Percentiles rank a stretch among this genome's conserved stretches.
phyloP scores from a whole-genome alignment of 2,888 invertebrate species.

The Eupithecia centaureata region DNA sequence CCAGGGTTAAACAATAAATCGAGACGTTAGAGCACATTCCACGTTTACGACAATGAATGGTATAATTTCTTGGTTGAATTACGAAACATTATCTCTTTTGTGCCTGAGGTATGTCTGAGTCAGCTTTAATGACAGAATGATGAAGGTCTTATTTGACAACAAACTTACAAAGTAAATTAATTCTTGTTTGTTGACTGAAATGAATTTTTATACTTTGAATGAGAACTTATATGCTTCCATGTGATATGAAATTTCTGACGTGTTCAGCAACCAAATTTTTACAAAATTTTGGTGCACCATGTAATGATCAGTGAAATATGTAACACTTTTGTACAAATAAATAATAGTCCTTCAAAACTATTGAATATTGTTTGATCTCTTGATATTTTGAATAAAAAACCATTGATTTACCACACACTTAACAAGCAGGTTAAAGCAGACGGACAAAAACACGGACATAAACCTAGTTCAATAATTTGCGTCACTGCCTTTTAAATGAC shows the following conservation, averaged over 20 bases:
- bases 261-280: too few relatives aligned
- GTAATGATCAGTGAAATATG: too few relatives aligned
- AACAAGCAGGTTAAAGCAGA: too few relatives aligned
- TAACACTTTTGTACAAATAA: too few relatives aligned
- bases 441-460: background rate
- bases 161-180: background rate
- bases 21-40: slow-evolving; percentile 19
- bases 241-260: too few relatives aligned
- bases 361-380: too few relatives aligned
- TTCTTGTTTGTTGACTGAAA: background rate
- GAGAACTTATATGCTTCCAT: too few relatives aligned
- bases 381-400: too few relatives aligned
- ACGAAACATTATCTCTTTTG: slow-evolving; percentile 20
- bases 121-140: slow-evolving; percentile 10
- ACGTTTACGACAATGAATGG: slow-evolving; percentile 35
- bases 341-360: too few relatives aligned
- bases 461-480: slow-evolving; percentile 4
- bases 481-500: slow-evolving; percentile 13
- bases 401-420: too few relatives aligned
- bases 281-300: too few relatives aligned
- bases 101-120: slow-evolving; percentile 8
- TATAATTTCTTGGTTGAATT: slow-evolving; percentile 24
- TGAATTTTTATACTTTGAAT: too few relatives aligned
- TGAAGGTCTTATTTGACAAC: slow-evolving; percentile 7
- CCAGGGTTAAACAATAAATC: slow-evolving; percentile 22